phyloP scores from a whole-genome alignment of 2,797 vertebrate species.

The Balearica regulorum region DNA sequence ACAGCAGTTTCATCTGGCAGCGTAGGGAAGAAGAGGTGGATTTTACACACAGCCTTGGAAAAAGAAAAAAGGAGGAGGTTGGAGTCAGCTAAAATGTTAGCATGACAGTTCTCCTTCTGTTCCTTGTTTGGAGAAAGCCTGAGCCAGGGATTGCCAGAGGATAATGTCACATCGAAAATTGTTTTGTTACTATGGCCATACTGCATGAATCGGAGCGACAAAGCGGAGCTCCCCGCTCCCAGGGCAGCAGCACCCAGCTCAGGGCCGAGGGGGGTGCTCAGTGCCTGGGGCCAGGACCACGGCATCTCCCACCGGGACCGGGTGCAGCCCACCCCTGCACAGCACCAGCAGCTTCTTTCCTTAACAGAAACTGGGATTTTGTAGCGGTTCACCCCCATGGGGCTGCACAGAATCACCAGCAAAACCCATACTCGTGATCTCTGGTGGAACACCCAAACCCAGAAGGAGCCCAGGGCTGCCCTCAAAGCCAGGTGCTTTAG shows the following conservation, averaged over 20 bases:
- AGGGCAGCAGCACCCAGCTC: neutral
- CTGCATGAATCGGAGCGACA: accelerated
- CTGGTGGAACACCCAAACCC: neutral
- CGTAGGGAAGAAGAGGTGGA: neutral
- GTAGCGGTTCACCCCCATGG: accelerated
- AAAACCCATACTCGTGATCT: accelerated
- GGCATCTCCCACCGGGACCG: accelerated
- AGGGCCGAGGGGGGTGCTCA: neutral
- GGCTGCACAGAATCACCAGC: neutral
- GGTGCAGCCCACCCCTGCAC: neutral
- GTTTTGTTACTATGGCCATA: neutral
- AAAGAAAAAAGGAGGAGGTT: neutral
- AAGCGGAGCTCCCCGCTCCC: neutral
- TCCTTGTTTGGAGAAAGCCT: neutral
- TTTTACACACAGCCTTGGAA: neutral
- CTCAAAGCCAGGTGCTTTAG: no score
- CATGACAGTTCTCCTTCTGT: conserved; percentile 40
- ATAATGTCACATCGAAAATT: neutral
- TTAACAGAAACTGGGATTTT: neutral
- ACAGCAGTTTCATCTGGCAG: neutral
- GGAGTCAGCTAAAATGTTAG: conserved; percentile 46
- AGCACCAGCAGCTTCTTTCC: neutral
- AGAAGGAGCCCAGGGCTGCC: accelerated
- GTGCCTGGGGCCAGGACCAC: neutral
- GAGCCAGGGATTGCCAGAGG: neutral